Conservation (phyloP, 2,888 invertebrate species). For the Neoascia interrupta region DNA sequence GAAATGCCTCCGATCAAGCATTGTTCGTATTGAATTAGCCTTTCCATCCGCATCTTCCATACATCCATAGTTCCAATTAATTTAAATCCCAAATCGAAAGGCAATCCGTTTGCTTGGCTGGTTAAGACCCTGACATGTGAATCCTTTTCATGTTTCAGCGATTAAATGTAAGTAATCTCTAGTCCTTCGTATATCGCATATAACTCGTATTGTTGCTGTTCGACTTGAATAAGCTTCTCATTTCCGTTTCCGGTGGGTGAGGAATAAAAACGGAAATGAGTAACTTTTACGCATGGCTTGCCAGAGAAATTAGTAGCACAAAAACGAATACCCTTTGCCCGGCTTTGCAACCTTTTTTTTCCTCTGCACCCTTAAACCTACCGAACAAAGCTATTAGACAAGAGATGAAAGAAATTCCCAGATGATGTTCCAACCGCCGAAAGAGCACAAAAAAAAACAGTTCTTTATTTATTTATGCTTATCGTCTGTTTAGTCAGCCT, state of each 20-base stretch:
- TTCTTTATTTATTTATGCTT: too few relatives aligned
- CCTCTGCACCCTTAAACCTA: neutral
- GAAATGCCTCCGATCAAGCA: constrained; percentile 21
- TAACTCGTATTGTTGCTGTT: constrained; percentile 31
- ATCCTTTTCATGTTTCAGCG: constrained; percentile 27
- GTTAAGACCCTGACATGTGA: constrained; percentile 25
- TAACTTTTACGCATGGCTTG: constrained; percentile 39
- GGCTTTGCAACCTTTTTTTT: neutral
- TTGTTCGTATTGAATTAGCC: constrained; percentile 14
- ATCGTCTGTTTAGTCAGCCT: too few relatives aligned
- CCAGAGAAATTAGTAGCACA: neutral
- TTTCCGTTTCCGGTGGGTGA: constrained; percentile 54
- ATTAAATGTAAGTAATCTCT: constrained; percentile 37
- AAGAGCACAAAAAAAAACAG: too few relatives aligned
- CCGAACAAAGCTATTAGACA: constrained; percentile 4
- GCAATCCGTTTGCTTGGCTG: constrained; percentile 43
- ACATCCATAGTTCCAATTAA: constrained; percentile 28
- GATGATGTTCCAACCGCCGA: constrained; percentile 1
- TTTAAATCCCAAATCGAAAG: constrained; percentile 44
- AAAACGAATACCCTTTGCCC: neutral
- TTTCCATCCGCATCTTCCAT: too few relatives aligned
- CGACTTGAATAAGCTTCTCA: constrained; percentile 58
- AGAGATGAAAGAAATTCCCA: constrained; percentile 31
- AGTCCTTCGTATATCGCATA: neutral
- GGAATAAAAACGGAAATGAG: constrained; percentile 52